Evolutionary conservation across 1,140 invertebrate species (phyloP), one percentile per base, ranked within the genome.

Genomic region (Nilaparvata lugens): DNA sequence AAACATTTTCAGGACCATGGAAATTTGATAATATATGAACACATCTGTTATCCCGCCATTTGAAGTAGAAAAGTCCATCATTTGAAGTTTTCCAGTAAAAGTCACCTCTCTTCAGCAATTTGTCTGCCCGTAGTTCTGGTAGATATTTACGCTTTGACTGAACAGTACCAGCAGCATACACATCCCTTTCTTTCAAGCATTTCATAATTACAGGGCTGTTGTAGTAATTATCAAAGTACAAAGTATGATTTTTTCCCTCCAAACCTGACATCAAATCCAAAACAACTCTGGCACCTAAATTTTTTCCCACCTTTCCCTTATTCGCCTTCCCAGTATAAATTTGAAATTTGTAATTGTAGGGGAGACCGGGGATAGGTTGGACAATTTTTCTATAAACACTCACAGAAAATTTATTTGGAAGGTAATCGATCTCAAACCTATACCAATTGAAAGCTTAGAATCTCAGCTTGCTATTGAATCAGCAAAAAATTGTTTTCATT

Each of bases 281-380:
- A 6, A 51, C 18, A 14, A 9, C 45, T 7, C 21, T 51, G n/a
- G 45, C 5, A 51, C 9, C 45, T 16, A 51, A 19, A n/a, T n/a
- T 18, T 51, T 51, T 51, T 51, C 21, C 38, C n/a, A 40, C 38
- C n/a, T 9, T 9, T 9, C 9, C 38, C 9, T n/a, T n/a, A 9
- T 51, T 51, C 21, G n/a, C 21, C 18, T 51, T 51, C 7, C 45
- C 45, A 11, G 45, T 51, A 51, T 51, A 51, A 51, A 51, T 51
- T 9, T 51, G 14, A 51, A 51, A 51, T 51, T 51, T 51, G n/a
- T 16, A 5, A 16, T 51, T 51, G 16, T n/a, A n/a, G n/a, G n/a
- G n/a, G n/a, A n/a, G n/a, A n/a, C n/a, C n/a, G n/a, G n/a, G n/a
- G n/a, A n/a, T n/a, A n/a, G n/a, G n/a, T n/a, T n/a, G n/a, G n/a